Evolutionary conservation across 2,113 vertebrate species (phyloP).

Genomic region (Coptodon bakossiorum): DNA sequence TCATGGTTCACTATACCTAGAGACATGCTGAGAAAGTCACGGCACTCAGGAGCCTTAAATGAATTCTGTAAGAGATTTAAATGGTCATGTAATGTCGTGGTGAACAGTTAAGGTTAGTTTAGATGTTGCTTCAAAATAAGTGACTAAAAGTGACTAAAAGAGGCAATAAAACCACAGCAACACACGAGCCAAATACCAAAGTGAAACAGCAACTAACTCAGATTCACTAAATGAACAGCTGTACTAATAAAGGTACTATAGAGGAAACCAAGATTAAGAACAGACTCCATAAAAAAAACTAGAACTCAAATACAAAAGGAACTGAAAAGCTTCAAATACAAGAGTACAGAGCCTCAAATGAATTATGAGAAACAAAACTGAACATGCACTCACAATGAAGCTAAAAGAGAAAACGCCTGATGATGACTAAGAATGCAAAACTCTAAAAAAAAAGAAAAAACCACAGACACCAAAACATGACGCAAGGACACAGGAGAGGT

Average conservation of each 20-base stretch:
- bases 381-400: neutral
- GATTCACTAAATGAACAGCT: neutral
- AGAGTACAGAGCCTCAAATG: neutral
- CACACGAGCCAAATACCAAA: neutral
- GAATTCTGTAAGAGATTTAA: neutral
- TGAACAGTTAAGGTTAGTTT: neutral
- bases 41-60: neutral
- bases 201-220: neutral
- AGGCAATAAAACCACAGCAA: neutral
- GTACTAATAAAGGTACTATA: neutral
- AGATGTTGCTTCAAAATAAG: neutral
- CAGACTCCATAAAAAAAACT: neutral
- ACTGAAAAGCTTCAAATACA: neutral
- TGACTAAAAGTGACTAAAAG: neutral
- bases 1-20: neutral
- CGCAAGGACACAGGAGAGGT: neutral
- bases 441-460: neutral
- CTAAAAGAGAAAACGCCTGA: neutral
- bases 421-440: neutral
- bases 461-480: neutral
- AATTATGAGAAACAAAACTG: neutral
- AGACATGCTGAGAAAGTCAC: neutral
- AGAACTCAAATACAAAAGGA: neutral
- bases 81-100: neutral
- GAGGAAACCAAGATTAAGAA: neutral